These are phyloP conservation scores for Rattus rattus DNA, from an alignment of 2,113 vertebrate genomes.

Conservation along the genomic window DNA sequence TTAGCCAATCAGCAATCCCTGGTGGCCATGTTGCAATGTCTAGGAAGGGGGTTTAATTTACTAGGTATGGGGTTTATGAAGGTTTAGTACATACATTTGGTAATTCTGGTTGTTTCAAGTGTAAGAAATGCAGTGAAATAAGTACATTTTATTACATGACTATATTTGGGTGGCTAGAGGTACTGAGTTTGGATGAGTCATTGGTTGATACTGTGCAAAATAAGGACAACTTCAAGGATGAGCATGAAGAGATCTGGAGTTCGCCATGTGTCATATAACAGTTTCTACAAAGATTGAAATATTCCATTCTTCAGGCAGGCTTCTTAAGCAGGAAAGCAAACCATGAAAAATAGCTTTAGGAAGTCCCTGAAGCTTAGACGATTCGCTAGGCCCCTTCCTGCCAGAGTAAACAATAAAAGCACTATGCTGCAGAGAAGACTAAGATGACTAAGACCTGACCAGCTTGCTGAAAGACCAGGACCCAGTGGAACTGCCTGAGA, in stretches of 20 bases:
- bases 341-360: background rate
- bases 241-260: background rate
- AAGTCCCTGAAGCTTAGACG: background rate
- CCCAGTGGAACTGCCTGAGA: background rate
- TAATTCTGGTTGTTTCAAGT: conserved; percentile 1
- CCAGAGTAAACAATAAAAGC: background rate
- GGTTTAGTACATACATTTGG: background rate
- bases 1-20: background rate
- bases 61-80: background rate
- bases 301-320: background rate
- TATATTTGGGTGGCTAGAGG: background rate
- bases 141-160: background rate
- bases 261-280: background rate
- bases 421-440: background rate
- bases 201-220: background rate
- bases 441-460: background rate
- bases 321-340: background rate
- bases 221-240: background rate
- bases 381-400: background rate
- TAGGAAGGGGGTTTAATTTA: background rate
- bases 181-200: background rate
- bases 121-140: background rate
- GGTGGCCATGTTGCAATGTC: background rate
- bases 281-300: background rate
- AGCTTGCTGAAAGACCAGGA: background rate